phyloP scores from a whole-genome alignment of 1,140 invertebrate genomes.

The Coptotermes formosanus region DNA sequence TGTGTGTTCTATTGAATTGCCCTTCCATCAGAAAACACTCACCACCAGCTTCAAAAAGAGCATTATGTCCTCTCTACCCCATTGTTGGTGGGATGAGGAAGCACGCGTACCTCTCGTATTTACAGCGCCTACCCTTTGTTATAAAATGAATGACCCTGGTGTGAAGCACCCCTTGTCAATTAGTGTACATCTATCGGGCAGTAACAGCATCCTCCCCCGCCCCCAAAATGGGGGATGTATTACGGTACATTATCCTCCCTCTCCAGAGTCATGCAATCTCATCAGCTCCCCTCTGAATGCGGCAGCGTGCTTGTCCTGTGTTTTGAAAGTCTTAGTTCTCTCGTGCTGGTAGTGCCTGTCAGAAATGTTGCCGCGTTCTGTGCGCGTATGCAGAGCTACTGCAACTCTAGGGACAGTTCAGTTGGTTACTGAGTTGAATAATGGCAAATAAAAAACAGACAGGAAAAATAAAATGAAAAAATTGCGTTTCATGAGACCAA shows the following conservation, averaged over 20 bases:
- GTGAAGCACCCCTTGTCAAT: conserved; percentile 14
- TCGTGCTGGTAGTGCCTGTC: neutral
- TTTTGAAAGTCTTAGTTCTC: neutral
- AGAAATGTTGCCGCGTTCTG: no score
- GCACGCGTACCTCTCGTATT: neutral
- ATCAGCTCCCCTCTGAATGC: neutral
- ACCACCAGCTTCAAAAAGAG: conserved; percentile 10
- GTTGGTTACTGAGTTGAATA: no score
- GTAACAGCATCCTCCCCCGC: no score
- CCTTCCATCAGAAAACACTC: neutral
- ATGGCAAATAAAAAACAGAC: no score
- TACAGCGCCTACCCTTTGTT: neutral
- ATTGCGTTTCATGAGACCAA: no score
- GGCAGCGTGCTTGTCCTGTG: neutral
- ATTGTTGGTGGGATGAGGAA: neutral
- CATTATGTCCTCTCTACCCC: neutral
- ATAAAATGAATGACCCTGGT: conserved; percentile 15
- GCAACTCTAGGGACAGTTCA: no score
- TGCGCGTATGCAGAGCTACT: no score
- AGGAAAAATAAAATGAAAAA: no score
- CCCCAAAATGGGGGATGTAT: neutral
- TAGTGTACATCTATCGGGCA: neutral
- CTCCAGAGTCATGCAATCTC: neutral
- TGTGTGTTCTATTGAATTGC: neutral
- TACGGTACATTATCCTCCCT: conserved; percentile 15